A percentile compares a stretch with the other conserved stretches of the same genome.
phyloP scores from a whole-genome alignment of 2,113 vertebrate genomes.

The Leucopternis melanops region DNA sequence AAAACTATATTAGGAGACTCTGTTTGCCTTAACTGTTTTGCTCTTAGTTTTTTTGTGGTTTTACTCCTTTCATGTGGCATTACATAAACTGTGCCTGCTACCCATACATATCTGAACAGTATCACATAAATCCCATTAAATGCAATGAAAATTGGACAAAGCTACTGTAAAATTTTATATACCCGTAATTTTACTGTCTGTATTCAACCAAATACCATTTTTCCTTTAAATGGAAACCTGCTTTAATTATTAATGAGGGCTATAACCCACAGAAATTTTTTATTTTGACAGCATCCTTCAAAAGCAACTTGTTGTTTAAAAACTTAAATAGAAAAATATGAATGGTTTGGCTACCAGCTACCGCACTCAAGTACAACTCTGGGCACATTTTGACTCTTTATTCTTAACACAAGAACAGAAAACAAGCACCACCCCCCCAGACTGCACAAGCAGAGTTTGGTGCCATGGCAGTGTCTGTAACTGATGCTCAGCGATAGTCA shows the following conservation, averaged over 20 bases:
- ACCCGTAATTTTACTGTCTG: not conserved
- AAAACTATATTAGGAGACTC: not conserved
- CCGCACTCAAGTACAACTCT: not conserved
- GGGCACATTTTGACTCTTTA: not conserved
- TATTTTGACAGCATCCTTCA: not conserved
- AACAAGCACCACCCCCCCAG: not conserved
- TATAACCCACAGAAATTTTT: not conserved
- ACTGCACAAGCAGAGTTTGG: not conserved
- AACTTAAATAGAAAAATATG: not conserved
- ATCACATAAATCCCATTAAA: not conserved
- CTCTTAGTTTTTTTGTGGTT: not conserved
- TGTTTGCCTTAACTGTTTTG: not conserved
- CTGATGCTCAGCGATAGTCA: not conserved
- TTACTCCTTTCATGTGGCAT: not conserved
- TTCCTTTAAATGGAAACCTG: slow-evolving; percentile 9
- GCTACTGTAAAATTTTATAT: slow-evolving; percentile 38
- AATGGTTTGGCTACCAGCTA: not conserved
- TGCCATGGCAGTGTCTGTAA: not conserved
- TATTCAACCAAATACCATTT: not conserved
- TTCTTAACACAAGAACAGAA: not conserved
- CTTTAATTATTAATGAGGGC: slow-evolving; percentile 26
- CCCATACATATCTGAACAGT: not conserved
- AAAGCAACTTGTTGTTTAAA: slow-evolving; percentile 28
- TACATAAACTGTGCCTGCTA: not conserved
- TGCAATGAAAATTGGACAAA: slow-evolving; percentile 30